Conservation (phyloP, 2,113 vertebrate species). For the Urocolius indicus region DNA sequence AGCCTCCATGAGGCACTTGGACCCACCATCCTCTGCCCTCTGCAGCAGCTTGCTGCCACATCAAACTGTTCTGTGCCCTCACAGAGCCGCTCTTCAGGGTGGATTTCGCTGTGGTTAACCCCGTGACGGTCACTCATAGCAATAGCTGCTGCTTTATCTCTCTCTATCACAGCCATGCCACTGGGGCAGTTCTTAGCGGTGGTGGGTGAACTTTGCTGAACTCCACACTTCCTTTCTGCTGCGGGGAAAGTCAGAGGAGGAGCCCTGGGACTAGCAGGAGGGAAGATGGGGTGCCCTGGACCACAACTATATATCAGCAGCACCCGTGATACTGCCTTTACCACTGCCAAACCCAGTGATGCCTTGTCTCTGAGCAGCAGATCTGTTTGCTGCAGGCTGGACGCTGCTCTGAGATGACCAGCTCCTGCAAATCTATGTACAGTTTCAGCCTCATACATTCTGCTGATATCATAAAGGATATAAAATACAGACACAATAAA, state of each 20-base stretch:
- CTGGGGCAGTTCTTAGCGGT: background rate
- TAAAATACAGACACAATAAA: background rate
- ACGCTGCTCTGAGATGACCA: constrained; percentile 41
- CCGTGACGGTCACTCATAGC: background rate
- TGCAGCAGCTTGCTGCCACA: background rate
- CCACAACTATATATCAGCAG: background rate
- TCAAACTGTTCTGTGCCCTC: background rate
- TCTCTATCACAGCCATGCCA: fast-evolving
- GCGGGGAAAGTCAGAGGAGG: background rate
- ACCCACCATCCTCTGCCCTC: background rate
- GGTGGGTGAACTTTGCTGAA: background rate
- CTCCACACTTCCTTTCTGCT: background rate
- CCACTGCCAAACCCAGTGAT: background rate
- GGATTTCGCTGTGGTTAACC: background rate
- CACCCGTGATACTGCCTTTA: background rate
- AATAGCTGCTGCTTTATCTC: background rate
- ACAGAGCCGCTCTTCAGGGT: background rate
- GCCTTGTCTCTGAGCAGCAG: background rate
- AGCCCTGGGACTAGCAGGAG: background rate
- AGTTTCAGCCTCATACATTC: background rate
- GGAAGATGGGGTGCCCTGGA: background rate
- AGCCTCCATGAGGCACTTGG: background rate
- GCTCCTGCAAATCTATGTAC: constrained; percentile 27
- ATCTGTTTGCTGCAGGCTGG: background rate
- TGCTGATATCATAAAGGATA: background rate